Conservation (phyloP, 2,888 invertebrate species). For the Philonicus albiceps region DNA sequence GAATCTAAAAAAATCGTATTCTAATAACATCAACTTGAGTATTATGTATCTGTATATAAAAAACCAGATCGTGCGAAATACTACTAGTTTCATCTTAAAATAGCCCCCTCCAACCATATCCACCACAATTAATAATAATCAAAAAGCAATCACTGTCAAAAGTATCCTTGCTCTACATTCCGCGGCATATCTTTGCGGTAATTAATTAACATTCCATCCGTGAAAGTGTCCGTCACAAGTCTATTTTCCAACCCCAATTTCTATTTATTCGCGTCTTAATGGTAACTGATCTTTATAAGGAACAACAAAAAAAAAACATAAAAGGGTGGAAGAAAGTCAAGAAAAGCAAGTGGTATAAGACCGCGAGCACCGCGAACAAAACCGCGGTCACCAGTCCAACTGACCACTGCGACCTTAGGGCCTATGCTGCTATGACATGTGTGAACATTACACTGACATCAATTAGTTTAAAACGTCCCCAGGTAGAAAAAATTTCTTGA, state of each 20-base stretch:
- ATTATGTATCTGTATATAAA: neutral
- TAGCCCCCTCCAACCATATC: neutral
- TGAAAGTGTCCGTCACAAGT: neutral
- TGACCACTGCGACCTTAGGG: neutral
- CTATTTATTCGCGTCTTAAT: neutral
- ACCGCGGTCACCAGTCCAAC: neutral
- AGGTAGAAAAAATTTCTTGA: neutral
- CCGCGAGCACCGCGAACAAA: neutral
- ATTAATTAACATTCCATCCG: slow-evolving; percentile 8
- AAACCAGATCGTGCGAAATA: neutral
- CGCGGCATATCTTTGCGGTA: neutral
- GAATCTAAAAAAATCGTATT: neutral
- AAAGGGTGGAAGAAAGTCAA: neutral
- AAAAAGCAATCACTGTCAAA: slow-evolving; percentile 17
- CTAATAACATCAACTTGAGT: neutral
- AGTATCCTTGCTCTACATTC: neutral
- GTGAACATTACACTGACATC: neutral
- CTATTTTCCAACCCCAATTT: neutral
- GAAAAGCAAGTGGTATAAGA: neutral
- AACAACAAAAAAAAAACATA: neutral
- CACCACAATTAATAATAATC: neutral
- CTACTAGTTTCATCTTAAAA: neutral
- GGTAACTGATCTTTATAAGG: neutral
- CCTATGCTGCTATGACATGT: neutral
- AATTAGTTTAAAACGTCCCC: neutral